Conservation (phyloP, 2,113 vertebrate species). For the Pristiophorus japonicus region DNA sequence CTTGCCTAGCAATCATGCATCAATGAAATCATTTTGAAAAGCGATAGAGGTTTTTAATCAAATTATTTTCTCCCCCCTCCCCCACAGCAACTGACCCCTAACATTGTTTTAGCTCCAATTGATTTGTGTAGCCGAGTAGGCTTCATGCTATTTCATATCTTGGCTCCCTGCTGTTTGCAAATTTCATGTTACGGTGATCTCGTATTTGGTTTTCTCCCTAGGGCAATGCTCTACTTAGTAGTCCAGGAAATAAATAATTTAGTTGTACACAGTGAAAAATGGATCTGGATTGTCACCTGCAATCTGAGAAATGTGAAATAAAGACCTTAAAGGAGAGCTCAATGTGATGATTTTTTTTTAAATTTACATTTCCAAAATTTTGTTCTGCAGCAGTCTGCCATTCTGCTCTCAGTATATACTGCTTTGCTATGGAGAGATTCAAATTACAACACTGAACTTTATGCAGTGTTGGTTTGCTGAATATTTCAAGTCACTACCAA, state of each 20-base stretch:
- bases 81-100: too few species aligned
- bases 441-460: not conserved
- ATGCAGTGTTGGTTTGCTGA: constrained; percentile 22
- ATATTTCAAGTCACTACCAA: not conserved
- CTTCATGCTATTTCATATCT: not conserved
- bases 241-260: not conserved
- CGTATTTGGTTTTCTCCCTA: not conserved
- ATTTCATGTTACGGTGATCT: not conserved
- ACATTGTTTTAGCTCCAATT: not conserved
- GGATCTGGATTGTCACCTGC: constrained; percentile 9
- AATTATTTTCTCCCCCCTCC: not conserved
- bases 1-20: not conserved
- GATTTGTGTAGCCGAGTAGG: not conserved
- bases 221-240: not conserved
- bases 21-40: not conserved
- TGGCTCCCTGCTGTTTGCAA: not conserved
- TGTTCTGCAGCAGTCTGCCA: not conserved
- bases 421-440: not conserved
- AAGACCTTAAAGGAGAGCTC: not conserved
- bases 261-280: not conserved
- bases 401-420: not conserved
- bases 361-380: not conserved
- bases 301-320: not conserved
- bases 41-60: not conserved
- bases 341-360: not conserved